Evolutionary conservation across 1,140 invertebrate species (phyloP).

Genomic region (Daktulosphaira vitifoliae): DNA sequence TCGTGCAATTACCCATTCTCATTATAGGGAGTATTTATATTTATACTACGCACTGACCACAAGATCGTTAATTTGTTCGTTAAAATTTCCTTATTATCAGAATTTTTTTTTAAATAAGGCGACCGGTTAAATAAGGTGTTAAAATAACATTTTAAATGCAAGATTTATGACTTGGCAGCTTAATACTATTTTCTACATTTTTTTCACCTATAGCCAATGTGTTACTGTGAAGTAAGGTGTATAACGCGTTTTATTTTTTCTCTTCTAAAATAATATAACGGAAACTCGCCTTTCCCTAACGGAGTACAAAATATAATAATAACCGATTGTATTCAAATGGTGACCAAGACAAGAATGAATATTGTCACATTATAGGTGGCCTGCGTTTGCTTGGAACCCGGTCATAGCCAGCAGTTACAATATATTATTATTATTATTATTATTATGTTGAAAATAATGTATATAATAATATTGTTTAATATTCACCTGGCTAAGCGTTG

Average conservation of each 20-base stretch:
- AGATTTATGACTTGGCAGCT: too few species aligned
- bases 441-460: constrained; percentile 28
- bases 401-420: constrained; percentile 17
- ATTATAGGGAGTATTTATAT: too few species aligned
- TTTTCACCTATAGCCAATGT: too few species aligned
- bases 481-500: constrained; percentile 25
- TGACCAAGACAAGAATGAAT: constrained; percentile 28
- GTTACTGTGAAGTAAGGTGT: too few species aligned
- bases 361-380: constrained; percentile 31
- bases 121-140: too few species aligned
- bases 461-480: constrained; percentile 31
- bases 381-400: constrained; percentile 28
- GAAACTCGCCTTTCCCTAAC: neutral
- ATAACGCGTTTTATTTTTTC: neutral
- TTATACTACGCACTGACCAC: too few species aligned
- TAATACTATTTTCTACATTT: too few species aligned
- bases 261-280: constrained; percentile 20
- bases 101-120: too few species aligned
- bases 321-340: constrained; percentile 31
- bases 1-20: too few species aligned
- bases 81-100: too few species aligned
- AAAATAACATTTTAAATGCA: too few species aligned
- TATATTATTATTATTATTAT: constrained; percentile 16
- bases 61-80: too few species aligned
- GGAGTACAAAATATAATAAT: neutral